These are phyloP conservation scores for Eueides isabella DNA, from an alignment of 1,140 invertebrate species.

Conservation along the genomic window DNA sequence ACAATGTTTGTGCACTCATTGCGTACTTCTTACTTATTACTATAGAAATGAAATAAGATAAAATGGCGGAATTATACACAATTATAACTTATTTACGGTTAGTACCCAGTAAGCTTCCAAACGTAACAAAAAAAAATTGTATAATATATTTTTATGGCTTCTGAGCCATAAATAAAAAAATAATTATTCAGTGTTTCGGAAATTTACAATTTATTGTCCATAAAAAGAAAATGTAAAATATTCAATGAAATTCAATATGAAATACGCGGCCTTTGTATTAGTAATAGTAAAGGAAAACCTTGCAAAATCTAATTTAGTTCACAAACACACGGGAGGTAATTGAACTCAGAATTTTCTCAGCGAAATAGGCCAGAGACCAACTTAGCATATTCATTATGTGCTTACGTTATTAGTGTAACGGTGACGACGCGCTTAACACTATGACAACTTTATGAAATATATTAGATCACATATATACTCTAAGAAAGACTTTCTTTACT, in stretches of 20 bases:
- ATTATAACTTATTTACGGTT: too few relatives aligned
- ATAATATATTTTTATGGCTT: too few relatives aligned
- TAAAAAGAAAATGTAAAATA: background rate
- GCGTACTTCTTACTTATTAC: too few relatives aligned
- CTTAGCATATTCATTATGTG: background rate
- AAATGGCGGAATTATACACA: too few relatives aligned
- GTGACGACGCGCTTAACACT: background rate
- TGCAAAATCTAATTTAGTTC: conserved; percentile 6
- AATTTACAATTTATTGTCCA: too few relatives aligned
- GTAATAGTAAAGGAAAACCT: background rate
- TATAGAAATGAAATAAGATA: too few relatives aligned
- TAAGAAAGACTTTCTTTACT: too few relatives aligned
- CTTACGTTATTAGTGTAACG: background rate
- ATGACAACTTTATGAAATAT: background rate
- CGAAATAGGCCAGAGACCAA: background rate
- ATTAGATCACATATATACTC: background rate
- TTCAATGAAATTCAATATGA: background rate
- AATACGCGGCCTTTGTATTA: background rate
- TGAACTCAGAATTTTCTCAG: conserved; percentile 12
- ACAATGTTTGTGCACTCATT: too few relatives aligned
- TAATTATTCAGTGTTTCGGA: too few relatives aligned
- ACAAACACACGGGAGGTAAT: background rate
- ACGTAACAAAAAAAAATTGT: too few relatives aligned
- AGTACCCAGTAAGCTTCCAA: too few relatives aligned
- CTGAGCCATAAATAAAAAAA: too few relatives aligned